Conservation (phyloP, 2,113 vertebrate genomes). For the Xiphias gladius region DNA sequence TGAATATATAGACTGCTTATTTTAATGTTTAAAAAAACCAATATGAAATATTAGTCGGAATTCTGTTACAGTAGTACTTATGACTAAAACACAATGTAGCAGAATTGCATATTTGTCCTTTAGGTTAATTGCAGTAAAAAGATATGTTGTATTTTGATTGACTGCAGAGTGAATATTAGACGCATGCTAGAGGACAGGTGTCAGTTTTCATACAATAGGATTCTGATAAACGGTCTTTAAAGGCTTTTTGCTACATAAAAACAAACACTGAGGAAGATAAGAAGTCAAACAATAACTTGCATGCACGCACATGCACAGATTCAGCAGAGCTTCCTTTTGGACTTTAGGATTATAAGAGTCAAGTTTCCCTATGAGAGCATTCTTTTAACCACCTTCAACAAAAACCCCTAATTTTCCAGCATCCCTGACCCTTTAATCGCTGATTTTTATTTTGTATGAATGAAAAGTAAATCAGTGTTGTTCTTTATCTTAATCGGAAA, state of each 20-base stretch:
- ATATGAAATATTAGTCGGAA: background rate
- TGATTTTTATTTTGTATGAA: conserved; percentile 46
- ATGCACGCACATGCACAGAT: conserved; percentile 23
- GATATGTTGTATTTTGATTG: background rate
- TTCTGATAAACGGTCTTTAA: conserved; percentile 6
- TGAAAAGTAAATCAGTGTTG: conserved; percentile 48
- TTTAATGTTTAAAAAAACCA: background rate
- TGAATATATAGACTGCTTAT: background rate
- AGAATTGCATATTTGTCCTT: background rate
- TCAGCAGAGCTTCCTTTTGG: conserved; percentile 30
- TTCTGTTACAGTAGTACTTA: background rate
- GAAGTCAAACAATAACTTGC: conserved; percentile 51
- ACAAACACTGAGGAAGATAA: conserved; percentile 22
- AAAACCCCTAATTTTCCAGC: conserved; percentile 30
- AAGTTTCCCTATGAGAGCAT: conserved; percentile 53
- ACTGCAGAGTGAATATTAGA: background rate
- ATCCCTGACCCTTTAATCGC: conserved; percentile 38
- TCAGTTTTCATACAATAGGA: background rate
- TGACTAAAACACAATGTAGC: background rate
- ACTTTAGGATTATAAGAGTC: conserved; percentile 67
- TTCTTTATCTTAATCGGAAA: conserved; percentile 50
- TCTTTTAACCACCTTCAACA: conserved; percentile 31
- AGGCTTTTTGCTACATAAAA: conserved; percentile 21
- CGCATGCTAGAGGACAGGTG: background rate
- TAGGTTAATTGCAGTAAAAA: background rate